Evolutionary conservation across 2,888 invertebrate species (phyloP), one percentile per base, ranked within the genome.

Genomic region (Dasysyrphus albostriatus): DNA sequence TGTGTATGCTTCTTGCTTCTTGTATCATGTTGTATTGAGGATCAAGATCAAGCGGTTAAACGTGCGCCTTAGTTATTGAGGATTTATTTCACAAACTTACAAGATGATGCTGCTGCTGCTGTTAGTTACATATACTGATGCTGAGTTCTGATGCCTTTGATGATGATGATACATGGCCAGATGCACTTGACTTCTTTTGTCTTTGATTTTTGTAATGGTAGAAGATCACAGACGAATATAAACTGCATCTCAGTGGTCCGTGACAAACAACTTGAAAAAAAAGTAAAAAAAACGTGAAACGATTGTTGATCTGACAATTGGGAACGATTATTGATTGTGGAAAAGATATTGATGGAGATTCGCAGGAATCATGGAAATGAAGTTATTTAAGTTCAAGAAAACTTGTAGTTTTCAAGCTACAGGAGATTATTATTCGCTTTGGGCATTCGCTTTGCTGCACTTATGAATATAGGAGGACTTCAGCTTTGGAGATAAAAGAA

Each of bases 131-230:
- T 84, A 63, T 84, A 63, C 49, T 47, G 70, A 49, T 61, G 47
- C 47, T 74, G 7, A 29, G 8, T 14, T 29, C 34, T 44, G 70
- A 61, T 63, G 51, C 10, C 19, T 39, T 16, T 70, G 67, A 51
- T 32, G 51, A 42, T 42, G 69, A 74, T 69, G 69, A 65, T 73
- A 58, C 85, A 85, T 67, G 72, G 65, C 51, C 6, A 85, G 83
- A 87, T 87, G 83, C 83, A 87, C 83, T 87, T 87, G 87, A 87
- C 83, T 87, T 79, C 75, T 56, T 61, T 79, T 78, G 83, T 59
- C 78, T 79, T 72, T 83, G 83, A 87, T 83, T 83, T 78, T 83
- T 74, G 5, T 12, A 51, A 14, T 69, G 56, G 65, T 58, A 42
- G 67, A 67, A 49, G 49, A 67, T 49, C 67, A 16, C 67, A 16